Percentiles rank a stretch among this genome's conserved stretches.
Evolutionary conservation across 2,113 vertebrate species (phyloP).

Genomic region (Oryzias celebensis): DNA sequence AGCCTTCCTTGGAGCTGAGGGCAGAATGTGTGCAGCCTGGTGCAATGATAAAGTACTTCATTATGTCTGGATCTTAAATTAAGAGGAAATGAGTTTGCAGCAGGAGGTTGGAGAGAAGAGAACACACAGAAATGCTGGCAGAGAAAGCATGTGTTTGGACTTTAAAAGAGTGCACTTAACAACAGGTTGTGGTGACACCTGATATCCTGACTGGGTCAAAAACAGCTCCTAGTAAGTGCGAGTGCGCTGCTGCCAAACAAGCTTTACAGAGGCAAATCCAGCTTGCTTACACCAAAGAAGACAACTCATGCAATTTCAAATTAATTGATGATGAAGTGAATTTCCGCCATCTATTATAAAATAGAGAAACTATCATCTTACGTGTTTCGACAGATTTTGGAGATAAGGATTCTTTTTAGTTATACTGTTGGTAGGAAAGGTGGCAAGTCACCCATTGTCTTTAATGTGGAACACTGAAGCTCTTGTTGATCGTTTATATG

Average conservation of each 20-base stretch:
- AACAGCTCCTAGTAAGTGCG: constrained; percentile 8
- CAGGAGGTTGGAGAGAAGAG: constrained; percentile 6
- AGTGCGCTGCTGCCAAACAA: constrained; percentile 1
- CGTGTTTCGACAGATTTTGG: too few species aligned
- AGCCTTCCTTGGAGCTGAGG: constrained; percentile 44
- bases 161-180: constrained; percentile 24
- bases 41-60: constrained; percentile 59
- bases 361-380: too few species aligned
- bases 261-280: too few species aligned
- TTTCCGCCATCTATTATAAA: too few species aligned
- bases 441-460: too few species aligned
- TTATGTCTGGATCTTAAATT: constrained; percentile 55
- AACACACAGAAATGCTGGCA: constrained; percentile 24
- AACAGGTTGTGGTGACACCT: constrained; percentile 37
- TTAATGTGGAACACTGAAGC: too few species aligned
- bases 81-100: constrained; percentile 40
- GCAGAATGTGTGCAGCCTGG: constrained; percentile 36
- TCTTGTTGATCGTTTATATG: too few species aligned
- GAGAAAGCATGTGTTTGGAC: constrained; percentile 16
- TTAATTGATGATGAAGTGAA: too few species aligned
- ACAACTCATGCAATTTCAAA: too few species aligned
- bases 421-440: too few species aligned
- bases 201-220: constrained; percentile 10
- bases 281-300: too few species aligned
- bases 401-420: too few species aligned